Percentiles rank a stretch among this genome's conserved stretches.
These are phyloP conservation scores for Enteromius viviparus DNA, from an alignment of 2,797 vertebrate species.

Conservation along the genomic window DNA sequence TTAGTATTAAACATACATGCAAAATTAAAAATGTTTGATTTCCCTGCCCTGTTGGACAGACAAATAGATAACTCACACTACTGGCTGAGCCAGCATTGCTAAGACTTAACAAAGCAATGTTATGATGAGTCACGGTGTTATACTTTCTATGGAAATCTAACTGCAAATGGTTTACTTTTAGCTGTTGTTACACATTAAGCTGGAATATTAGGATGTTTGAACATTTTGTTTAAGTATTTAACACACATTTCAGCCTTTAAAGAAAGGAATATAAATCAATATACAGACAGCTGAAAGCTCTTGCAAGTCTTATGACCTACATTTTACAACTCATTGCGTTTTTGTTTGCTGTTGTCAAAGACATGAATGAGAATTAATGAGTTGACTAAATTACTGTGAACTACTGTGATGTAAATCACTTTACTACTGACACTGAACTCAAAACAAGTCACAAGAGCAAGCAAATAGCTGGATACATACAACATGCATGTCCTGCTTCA, in stretches of 20 bases:
- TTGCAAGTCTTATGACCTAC: slow-evolving; percentile 21
- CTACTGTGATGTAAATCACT: slow-evolving; percentile 3
- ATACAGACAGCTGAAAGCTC: slow-evolving; percentile 23
- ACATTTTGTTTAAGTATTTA: not conserved
- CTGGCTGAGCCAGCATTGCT: not conserved
- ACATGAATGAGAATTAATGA: slow-evolving; percentile 34
- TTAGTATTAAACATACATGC: not conserved
- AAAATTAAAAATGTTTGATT: not conserved
- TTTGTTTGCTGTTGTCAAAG: slow-evolving; percentile 19
- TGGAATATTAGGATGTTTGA: not conserved
- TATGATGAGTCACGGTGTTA: slow-evolving; percentile 4
- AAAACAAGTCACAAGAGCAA: slow-evolving; percentile 14
- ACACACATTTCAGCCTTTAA: slow-evolving; percentile 14
- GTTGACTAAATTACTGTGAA: slow-evolving; percentile 24
- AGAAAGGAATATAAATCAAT: slow-evolving; percentile 20
- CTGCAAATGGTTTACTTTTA: not conserved
- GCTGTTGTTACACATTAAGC: not conserved
- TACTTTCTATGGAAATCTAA: not conserved
- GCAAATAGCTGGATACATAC: not conserved
- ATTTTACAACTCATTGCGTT: slow-evolving; percentile 19
- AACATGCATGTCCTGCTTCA: not conserved
- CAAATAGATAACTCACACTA: not conserved
- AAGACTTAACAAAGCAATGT: slow-evolving; percentile 6
- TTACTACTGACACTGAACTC: not conserved
- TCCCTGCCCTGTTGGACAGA: not conserved